These are phyloP conservation scores for Amyelois transitella DNA, from an alignment of 1,140 invertebrate genomes.

Conservation along the genomic window DNA sequence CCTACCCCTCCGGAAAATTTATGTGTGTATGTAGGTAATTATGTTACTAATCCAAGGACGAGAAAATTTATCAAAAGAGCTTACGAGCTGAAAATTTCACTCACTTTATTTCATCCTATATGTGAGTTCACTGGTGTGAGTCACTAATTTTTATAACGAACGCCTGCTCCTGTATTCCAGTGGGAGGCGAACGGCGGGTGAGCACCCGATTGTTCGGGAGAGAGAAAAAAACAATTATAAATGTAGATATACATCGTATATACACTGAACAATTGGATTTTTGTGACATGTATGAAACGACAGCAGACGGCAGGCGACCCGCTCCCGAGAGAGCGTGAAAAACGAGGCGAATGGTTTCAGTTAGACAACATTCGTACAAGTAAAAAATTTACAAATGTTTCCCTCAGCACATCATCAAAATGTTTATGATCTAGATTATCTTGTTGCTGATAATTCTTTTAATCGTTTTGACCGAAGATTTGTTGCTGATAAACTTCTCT, in stretches of 20 bases:
- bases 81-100: background rate
- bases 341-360: slow-evolving; percentile 5
- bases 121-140: background rate
- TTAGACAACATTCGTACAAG: slow-evolving; percentile 7
- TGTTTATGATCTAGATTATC: no score
- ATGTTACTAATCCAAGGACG: no score
- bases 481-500: no score
- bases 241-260: background rate
- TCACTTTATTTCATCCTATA: no score
- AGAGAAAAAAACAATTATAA: background rate
- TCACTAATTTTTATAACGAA: slow-evolving; percentile 9
- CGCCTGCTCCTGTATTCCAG: slow-evolving; percentile 7
- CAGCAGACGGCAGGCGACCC: slow-evolving; percentile 3
- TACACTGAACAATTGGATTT: background rate
- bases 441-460: no score
- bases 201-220: background rate
- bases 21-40: no score
- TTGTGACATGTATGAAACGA: background rate
- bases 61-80: no score
- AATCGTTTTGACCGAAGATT: no score
- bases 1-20: no score
- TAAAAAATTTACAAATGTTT: background rate
- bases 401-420: background rate
- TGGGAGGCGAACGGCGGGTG: slow-evolving; percentile 13
- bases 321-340: slow-evolving; percentile 13